phyloP scores from a whole-genome alignment of 2,113 vertebrate species.

The Pomatorhinus ruficollis region DNA sequence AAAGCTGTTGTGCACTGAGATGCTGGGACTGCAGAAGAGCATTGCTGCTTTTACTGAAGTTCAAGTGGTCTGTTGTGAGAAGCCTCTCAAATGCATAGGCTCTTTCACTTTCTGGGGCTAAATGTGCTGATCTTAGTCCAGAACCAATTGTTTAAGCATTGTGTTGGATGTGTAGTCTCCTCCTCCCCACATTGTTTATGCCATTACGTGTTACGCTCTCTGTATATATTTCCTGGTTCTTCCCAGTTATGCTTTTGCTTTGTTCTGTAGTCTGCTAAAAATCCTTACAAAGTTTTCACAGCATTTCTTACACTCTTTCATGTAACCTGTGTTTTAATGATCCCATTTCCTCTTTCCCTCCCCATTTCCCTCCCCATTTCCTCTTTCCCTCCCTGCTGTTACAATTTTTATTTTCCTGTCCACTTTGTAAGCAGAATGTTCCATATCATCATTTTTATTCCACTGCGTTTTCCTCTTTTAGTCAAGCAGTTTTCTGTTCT shows the following conservation, averaged over 20 bases:
- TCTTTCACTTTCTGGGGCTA: not conserved
- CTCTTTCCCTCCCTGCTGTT: not conserved
- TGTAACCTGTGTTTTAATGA: not conserved
- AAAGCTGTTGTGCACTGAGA: not conserved
- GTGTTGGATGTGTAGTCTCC: not conserved
- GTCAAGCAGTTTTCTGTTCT: conserved; percentile 67
- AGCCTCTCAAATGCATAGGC: conserved; percentile 45
- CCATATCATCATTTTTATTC: not conserved
- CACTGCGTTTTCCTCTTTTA: conserved; percentile 47
- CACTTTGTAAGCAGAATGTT: not conserved
- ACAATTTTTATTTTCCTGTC: not conserved
- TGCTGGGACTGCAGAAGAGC: not conserved
- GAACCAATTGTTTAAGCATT: not conserved
- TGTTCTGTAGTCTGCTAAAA: not conserved
- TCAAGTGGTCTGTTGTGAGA: not conserved
- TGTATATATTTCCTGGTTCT: not conserved
- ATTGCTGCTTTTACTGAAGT: not conserved
- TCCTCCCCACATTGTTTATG: not conserved
- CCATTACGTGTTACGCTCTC: not conserved
- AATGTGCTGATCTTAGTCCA: conserved; percentile 16
- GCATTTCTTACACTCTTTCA: not conserved
- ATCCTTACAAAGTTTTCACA: not conserved
- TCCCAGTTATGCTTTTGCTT: not conserved
- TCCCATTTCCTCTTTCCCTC: not conserved
- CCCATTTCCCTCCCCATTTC: not conserved